These are phyloP conservation scores for Oreochromis tanganicae DNA, from an alignment of 2,113 vertebrate genomes.

Conservation along the genomic window DNA sequence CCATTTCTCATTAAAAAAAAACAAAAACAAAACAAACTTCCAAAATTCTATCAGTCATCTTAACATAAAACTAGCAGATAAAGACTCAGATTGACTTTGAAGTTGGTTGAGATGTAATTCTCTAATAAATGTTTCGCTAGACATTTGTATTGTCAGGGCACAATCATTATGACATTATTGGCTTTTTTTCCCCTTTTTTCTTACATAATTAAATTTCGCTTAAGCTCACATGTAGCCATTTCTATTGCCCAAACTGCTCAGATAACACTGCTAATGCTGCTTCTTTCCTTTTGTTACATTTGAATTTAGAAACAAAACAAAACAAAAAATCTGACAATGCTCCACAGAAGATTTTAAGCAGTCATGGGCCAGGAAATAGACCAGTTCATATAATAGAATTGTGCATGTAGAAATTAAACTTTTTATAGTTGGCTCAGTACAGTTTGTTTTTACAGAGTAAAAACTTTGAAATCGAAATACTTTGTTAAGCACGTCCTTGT, in stretches of 20 bases:
- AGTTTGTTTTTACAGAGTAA: neutral
- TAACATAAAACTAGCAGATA: neutral
- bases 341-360: neutral
- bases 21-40: too few relatives aligned
- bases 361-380: neutral
- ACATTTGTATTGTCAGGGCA: neutral
- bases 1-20: too few relatives aligned
- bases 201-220: neutral
- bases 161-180: too few relatives aligned
- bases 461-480: neutral
- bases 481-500: neutral
- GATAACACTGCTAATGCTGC: neutral
- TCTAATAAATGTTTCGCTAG: neutral
- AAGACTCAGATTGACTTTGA: neutral
- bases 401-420: neutral
- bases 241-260: neutral
- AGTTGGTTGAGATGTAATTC: neutral
- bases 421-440: neutral
- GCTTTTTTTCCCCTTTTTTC: neutral
- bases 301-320: neutral
- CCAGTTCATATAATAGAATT: neutral
- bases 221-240: neutral
- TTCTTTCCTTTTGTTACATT: neutral
- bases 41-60: too few relatives aligned
- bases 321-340: neutral